These are phyloP conservation scores for Rhea americana DNA, from an alignment of 2,113 vertebrate species.

Conservation along the genomic window DNA sequence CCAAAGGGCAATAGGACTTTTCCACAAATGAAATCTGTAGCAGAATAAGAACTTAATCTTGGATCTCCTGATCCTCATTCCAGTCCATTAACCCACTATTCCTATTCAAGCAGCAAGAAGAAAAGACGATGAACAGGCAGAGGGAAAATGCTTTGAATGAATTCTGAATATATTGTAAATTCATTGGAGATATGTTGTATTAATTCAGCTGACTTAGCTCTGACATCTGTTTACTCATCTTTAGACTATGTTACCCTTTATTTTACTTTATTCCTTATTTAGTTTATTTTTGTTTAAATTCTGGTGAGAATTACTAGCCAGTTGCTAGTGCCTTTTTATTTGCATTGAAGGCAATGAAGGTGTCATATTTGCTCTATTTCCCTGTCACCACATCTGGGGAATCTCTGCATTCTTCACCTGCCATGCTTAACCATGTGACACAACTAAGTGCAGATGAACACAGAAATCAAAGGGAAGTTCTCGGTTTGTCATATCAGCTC, in stretches of 20 bases:
- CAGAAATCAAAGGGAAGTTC: background rate
- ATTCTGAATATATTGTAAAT: background rate
- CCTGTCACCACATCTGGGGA: background rate
- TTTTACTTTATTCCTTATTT: background rate
- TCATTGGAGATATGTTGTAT: background rate
- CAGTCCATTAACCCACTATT: background rate
- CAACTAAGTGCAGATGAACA: background rate
- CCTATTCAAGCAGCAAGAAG: background rate
- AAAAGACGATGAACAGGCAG: background rate
- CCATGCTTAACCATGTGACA: background rate
- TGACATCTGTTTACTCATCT: background rate
- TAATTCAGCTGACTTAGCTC: background rate
- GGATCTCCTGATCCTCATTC: background rate
- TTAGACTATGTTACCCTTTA: background rate
- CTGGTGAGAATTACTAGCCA: background rate
- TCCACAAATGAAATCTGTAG: background rate
- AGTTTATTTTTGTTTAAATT: background rate
- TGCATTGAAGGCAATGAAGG: background rate
- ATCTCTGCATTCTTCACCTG: conserved; percentile 37
- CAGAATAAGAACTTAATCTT: background rate
- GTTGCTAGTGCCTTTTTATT: background rate
- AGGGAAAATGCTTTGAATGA: background rate
- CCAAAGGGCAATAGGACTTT: background rate
- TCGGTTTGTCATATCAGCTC: conserved; percentile 34
- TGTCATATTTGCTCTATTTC: background rate